These are phyloP conservation scores for Callyntrura sp. DNA, from an alignment of 2,888 invertebrate genomes.

Conservation along the genomic window DNA sequence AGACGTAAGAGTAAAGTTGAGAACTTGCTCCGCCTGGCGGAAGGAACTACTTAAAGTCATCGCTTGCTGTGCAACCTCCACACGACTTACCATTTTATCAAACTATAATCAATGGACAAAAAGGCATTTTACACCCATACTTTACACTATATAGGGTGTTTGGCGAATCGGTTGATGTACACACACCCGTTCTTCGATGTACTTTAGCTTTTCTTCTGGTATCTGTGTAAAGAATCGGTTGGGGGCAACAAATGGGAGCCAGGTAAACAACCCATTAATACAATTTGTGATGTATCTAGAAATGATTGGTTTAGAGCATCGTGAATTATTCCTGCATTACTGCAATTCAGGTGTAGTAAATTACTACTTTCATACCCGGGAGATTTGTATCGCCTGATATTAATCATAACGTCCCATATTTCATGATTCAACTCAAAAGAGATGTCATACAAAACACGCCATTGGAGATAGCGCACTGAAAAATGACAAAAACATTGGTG, in stretches of 20 bases:
- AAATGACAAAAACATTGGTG: not conserved
- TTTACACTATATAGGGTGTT: too few relatives aligned
- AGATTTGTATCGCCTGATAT: constrained; percentile 3
- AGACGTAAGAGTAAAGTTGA: not conserved
- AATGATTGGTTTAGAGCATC: not conserved
- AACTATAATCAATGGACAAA: not conserved
- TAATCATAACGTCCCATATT: not conserved
- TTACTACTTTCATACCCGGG: constrained; percentile 24
- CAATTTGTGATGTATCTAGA: constrained; percentile 41
- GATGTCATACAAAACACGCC: constrained; percentile 37
- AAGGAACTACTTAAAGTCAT: not conserved
- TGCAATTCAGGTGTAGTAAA: not conserved
- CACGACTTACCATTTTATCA: not conserved
- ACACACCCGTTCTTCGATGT: not conserved
- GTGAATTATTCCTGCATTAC: not conserved
- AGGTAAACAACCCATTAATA: constrained; percentile 34
- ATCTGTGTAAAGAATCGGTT: constrained; percentile 29
- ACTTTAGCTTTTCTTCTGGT: not conserved
- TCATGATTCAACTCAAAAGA: constrained; percentile 23
- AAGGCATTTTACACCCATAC: not conserved
- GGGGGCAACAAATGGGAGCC: constrained; percentile 39
- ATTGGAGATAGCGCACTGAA: constrained; percentile 64
- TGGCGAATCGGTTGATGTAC: too few relatives aligned
- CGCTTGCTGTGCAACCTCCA: not conserved
- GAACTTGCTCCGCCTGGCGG: not conserved